Percentiles rank a stretch among this genome's conserved stretches.
These are phyloP conservation scores for Drosophila nebulosa DNA, from an alignment of 1,140 invertebrate species.

Conservation along the genomic window DNA sequence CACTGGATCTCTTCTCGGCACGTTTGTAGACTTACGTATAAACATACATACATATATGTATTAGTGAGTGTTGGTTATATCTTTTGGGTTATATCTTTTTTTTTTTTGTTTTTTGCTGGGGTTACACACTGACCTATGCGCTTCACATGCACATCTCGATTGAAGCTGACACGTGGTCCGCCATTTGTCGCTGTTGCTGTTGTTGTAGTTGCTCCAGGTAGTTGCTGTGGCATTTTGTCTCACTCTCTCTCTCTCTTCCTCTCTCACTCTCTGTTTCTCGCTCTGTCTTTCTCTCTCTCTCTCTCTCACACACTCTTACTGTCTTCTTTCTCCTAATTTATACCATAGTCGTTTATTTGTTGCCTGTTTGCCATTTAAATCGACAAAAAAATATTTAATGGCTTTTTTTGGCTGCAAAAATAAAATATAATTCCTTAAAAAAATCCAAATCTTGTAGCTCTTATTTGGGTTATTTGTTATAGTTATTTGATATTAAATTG, in stretches of 20 bases:
- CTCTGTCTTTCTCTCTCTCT: neutral
- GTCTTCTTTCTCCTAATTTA: constrained; percentile 47
- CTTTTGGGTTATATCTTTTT: constrained; percentile 16
- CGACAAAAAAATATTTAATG: constrained; percentile 30
- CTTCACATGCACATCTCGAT: constrained; percentile 93
- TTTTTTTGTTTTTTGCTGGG: constrained; percentile 41
- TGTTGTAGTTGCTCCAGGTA: constrained; percentile 19
- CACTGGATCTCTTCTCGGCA: constrained; percentile 14
- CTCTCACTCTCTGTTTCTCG: neutral
- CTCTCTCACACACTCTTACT: constrained; percentile 38
- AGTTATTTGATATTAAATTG: constrained; percentile 19
- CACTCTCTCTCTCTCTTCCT: constrained; percentile 1
- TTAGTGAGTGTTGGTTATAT: constrained; percentile 42
- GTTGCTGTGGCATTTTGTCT: constrained; percentile 38
- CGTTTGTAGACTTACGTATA: constrained; percentile 1
- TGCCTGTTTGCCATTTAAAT: constrained; percentile 38
- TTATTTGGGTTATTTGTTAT: constrained; percentile 24
- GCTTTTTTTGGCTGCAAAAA: constrained; percentile 38
- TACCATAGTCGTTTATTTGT: constrained; percentile 32
- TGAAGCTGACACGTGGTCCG: constrained; percentile 90
- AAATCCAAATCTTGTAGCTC: constrained; percentile 4
- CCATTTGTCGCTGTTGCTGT: constrained; percentile 71
- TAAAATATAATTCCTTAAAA: constrained; percentile 49
- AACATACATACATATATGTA: no score
- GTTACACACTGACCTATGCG: constrained; percentile 88